phyloP scores from a whole-genome alignment of 1,140 invertebrate genomes.

The Araneus ventricosus region DNA sequence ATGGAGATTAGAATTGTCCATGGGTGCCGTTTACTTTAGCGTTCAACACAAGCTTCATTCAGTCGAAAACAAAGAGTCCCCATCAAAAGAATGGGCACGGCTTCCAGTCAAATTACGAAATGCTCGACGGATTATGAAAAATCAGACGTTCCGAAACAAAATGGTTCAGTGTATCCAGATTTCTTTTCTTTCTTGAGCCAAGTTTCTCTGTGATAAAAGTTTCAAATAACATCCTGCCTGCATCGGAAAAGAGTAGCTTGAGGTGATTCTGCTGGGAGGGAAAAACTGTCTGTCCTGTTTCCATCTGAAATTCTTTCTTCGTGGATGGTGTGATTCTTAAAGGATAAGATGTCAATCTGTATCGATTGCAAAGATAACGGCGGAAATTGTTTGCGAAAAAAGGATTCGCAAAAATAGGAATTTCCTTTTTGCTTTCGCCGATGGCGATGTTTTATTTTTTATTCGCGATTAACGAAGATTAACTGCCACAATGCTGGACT shows the following conservation, averaged over 20 bases:
- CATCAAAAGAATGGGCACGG: not conserved
- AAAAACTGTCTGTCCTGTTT: not conserved
- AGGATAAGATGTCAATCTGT: slow-evolving; percentile 7
- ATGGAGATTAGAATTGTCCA: slow-evolving; percentile 24
- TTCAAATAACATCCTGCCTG: not conserved
- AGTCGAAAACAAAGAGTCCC: slow-evolving; percentile 50
- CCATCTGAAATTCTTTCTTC: not conserved
- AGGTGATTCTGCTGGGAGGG: not conserved
- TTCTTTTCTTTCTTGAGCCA: not conserved
- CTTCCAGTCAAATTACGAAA: slow-evolving; percentile 2
- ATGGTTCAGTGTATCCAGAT: not conserved
- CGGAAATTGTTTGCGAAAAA: not conserved
- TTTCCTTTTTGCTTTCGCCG: not conserved
- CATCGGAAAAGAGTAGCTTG: not conserved
- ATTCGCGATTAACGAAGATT: too few species aligned
- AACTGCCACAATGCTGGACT: too few species aligned
- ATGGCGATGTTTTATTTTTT: too few species aligned
- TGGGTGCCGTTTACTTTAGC: not conserved
- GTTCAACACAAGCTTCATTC: slow-evolving; percentile 43
- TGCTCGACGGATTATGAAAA: slow-evolving; percentile 20
- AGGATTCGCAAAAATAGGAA: not conserved
- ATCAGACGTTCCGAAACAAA: not conserved
- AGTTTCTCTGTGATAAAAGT: not conserved
- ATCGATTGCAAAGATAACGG: slow-evolving; percentile 7
- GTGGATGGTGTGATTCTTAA: slow-evolving; percentile 14